A percentile compares a stretch with the other conserved stretches of the same genome.
Evolutionary conservation across 2,888 invertebrate genomes (phyloP).

Genomic region (Dinocampus coccinellae): DNA sequence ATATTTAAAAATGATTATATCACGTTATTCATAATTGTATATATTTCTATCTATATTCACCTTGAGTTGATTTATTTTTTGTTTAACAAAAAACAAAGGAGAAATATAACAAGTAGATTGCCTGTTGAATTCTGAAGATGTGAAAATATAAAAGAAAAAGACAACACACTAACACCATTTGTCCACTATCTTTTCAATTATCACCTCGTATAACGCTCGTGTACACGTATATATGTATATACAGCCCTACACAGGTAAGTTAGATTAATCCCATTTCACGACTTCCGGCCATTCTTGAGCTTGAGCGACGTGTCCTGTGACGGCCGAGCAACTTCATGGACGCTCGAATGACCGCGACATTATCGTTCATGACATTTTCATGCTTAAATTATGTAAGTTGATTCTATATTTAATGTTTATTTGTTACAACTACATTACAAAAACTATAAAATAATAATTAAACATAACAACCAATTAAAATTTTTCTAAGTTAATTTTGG

Average conservation of each 20-base stretch:
- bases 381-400: slow-evolving; percentile 42
- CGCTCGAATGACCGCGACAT: slow-evolving; percentile 51
- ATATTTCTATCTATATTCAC: not conserved
- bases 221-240: slow-evolving; percentile 46
- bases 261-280: slow-evolving; percentile 67
- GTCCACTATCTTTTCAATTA: slow-evolving; percentile 67
- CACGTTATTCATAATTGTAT: too few relatives aligned
- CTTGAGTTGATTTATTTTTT: slow-evolving; percentile 2
- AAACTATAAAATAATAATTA: slow-evolving; percentile 7
- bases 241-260: slow-evolving; percentile 41
- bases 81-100: slow-evolving; percentile 20
- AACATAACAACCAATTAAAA: not conserved
- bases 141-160: slow-evolving; percentile 16
- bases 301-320: slow-evolving; percentile 69
- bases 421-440: not conserved
- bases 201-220: slow-evolving; percentile 60
- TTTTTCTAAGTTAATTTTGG: not conserved
- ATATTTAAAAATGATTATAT: too few relatives aligned
- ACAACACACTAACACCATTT: slow-evolving; percentile 44
- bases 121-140: not conserved
- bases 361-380: slow-evolving; percentile 48
- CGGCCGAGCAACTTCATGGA: slow-evolving; percentile 61
- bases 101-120: not conserved
- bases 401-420: not conserved
- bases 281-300: slow-evolving; percentile 68